Evolutionary conservation across 2,113 vertebrate genomes (phyloP).

Genomic region (Danionella cerebrum): DNA sequence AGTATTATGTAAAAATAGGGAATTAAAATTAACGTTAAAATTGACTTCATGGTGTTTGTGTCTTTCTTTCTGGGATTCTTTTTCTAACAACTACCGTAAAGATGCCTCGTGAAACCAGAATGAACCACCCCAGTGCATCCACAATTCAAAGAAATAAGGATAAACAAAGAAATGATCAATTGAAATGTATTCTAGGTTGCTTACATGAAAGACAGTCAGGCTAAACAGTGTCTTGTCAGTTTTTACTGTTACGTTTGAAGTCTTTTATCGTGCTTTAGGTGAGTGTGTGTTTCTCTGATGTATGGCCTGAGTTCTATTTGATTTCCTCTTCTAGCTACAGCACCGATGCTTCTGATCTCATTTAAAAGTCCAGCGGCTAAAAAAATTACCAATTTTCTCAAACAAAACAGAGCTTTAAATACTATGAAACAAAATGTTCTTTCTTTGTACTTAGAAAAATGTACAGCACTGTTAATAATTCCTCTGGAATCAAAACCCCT

Average conservation of each 20-base stretch:
- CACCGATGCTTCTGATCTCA: conserved; percentile 63
- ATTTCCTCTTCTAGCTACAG: conserved; percentile 66
- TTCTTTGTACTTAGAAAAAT: conserved; percentile 14
- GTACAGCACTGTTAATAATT: conserved; percentile 1
- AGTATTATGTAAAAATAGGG: too few relatives aligned
- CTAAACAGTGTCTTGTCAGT: neutral
- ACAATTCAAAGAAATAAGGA: neutral
- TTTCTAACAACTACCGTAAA: too few relatives aligned
- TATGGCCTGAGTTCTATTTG: conserved; percentile 58
- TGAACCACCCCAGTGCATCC: too few relatives aligned
- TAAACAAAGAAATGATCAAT: neutral
- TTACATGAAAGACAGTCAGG: neutral
- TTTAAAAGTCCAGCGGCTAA: conserved; percentile 69
- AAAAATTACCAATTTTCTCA: conserved; percentile 62
- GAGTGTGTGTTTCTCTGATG: conserved; percentile 28
- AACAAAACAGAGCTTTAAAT: conserved; percentile 49
- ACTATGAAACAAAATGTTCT: neutral
- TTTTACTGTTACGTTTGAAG: conserved; percentile 1
- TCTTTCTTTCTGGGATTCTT: too few relatives aligned
- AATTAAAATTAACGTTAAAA: too few relatives aligned
- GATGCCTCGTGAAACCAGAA: too few relatives aligned
- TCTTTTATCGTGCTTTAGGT: conserved; percentile 1
- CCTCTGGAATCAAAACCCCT: conserved; percentile 8
- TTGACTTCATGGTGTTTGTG: too few relatives aligned
- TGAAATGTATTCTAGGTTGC: neutral